A percentile compares a stretch with the other conserved stretches of the same genome.
Evolutionary conservation across 1,140 invertebrate genomes (phyloP).

Genomic region (Xylocopa sonorina): DNA sequence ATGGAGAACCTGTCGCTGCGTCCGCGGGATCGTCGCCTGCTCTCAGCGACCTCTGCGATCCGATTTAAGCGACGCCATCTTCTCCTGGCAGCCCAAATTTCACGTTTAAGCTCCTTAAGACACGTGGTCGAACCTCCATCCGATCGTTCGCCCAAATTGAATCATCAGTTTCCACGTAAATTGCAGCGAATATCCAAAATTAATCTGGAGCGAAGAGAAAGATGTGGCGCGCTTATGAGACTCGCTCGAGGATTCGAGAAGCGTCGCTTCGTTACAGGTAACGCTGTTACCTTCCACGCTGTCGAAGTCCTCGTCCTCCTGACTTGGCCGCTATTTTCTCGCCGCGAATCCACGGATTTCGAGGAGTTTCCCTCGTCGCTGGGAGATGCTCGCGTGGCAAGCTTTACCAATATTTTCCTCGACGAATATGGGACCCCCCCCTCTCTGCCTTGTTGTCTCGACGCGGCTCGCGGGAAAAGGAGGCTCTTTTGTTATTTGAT

Average conservation of each 20-base stretch:
- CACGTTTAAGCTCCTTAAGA: no score
- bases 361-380: not conserved
- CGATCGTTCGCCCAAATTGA: not conserved
- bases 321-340: not conserved
- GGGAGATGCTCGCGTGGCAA: no score
- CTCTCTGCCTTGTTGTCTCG: no score
- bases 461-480: no score
- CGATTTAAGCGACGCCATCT: not conserved
- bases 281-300: not conserved
- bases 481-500: no score
- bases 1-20: no score
- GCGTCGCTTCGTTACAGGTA: conserved; percentile 6
- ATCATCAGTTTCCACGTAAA: not conserved
- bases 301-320: not conserved
- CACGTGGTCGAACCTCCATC: no score
- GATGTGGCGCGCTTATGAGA: not conserved
- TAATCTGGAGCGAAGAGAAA: not conserved
- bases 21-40: no score
- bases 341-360: not conserved
- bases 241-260: not conserved
- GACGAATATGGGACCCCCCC: no score
- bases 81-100: not conserved
- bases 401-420: no score
- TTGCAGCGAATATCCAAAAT: not conserved
- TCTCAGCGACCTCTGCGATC: no score